Base-by-base conservation (phyloP, 2,888 invertebrate species). In the Calliscelio sp. region DNA sequence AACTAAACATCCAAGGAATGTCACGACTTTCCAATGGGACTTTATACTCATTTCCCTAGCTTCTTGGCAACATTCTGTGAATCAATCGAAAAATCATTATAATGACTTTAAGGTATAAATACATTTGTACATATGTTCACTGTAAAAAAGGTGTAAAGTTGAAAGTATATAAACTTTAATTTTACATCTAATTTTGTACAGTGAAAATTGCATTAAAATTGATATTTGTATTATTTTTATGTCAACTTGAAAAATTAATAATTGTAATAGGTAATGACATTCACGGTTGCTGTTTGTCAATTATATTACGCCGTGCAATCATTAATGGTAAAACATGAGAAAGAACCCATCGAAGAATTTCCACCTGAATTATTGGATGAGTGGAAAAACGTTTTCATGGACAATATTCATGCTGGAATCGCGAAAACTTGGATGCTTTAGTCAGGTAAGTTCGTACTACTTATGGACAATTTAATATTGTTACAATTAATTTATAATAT, bases 331-430 rank as follows among this genome's bases (percentile, higher is more conserved):
- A 88, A 88, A 74, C 90, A 93, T 41, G 90, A 92, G 44, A 86
- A 90, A 68, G 88, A 93, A 22, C 92, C 93, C 87, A 92, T 93
- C 66, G 65, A 91, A 90, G 71, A 93, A 92, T 86, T 94, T n/a
- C 89, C 91, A 1, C 59, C 88, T 4, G 86, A 87, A 16, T 84
- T 95, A 61, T 90, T 94, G 25, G 94, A 94, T 68, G 97, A 98
- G 93, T 98, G 97, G 97, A 93, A 93, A 63, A 96, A 97, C 92
- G 94, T 98, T 71, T 97, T 97, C 93, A 94, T 95, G 80, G 95
- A 95, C 66, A 95, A 95, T 87, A 93, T 96, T 44, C 94, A 94
- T 89, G 88, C 89, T 63, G 94, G 94, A 84, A 88, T 96, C 16
- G 91, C 95, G 53, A 92, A 94, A 53, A 88, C 95, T 20, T 95